phyloP scores from a whole-genome alignment of 2,797 vertebrate genomes.

The Hippoglossus hippoglossus region DNA sequence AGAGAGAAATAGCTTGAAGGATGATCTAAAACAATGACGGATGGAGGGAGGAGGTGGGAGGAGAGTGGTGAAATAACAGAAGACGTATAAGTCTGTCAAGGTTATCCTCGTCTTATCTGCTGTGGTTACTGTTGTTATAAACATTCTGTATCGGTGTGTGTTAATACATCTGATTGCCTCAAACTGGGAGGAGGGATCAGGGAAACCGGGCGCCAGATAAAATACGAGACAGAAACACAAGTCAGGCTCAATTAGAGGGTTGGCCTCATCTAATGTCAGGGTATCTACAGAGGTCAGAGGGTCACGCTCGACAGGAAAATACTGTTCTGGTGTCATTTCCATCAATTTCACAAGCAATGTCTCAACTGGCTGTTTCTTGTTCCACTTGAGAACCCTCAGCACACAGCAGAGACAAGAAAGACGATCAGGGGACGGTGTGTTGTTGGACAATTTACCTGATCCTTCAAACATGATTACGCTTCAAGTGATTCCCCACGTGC shows the following conservation, averaged over 20 bases:
- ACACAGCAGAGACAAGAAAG: too few species aligned
- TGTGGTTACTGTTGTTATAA: constrained; percentile 20
- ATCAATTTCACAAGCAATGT: neutral
- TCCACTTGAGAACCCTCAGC: neutral
- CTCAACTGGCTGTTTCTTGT: neutral
- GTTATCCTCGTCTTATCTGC: constrained; percentile 29
- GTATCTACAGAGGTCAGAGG: constrained; percentile 26
- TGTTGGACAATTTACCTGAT: too few species aligned
- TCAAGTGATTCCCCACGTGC: too few species aligned
- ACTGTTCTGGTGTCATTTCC: neutral
- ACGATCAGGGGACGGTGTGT: too few species aligned
- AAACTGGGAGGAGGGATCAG: constrained; percentile 34
- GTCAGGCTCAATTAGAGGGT: constrained; percentile 20
- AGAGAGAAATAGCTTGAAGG: constrained; percentile 31
- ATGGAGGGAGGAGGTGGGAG: constrained; percentile 13
- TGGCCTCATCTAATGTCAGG: neutral
- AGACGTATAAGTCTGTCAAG: constrained; percentile 10
- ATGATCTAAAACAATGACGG: constrained; percentile 18
- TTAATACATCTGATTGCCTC: constrained; percentile 22
- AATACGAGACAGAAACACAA: constrained; percentile 34
- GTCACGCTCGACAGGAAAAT: neutral
- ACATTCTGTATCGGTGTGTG: constrained; percentile 6
- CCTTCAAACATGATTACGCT: too few species aligned
- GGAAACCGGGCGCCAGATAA: constrained; percentile 33
- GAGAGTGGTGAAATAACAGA: constrained; percentile 35